Percentiles rank a stretch among this genome's conserved stretches.
Conservation (phyloP, 2,888 invertebrate genomes). For the Drosophila tanythrix region DNA sequence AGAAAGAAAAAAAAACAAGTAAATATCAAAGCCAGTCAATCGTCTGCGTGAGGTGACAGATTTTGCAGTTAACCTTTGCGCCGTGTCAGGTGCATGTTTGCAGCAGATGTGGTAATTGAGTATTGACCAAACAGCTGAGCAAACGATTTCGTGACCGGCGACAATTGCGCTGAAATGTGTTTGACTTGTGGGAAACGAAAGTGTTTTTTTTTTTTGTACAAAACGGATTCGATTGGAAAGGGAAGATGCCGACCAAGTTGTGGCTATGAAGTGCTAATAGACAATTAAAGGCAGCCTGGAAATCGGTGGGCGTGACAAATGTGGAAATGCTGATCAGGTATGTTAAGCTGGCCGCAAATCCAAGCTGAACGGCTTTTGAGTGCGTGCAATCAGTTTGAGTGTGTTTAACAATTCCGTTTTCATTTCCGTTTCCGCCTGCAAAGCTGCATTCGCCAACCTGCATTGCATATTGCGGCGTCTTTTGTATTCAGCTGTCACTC, state of each 20-base stretch:
- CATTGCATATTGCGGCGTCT: constrained; percentile 43
- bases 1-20: background rate
- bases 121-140: constrained; percentile 74
- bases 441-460: constrained; percentile 36
- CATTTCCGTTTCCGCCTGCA: constrained; percentile 29
- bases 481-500: constrained; percentile 49
- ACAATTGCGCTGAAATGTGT: constrained; percentile 54
- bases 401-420: constrained; percentile 63
- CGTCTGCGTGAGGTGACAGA: constrained; percentile 56
- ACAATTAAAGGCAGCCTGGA: constrained; percentile 43
- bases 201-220: constrained; percentile 13
- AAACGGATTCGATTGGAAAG: background rate
- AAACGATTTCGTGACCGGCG: constrained; percentile 65
- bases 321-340: constrained; percentile 25
- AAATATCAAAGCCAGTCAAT: constrained; percentile 34
- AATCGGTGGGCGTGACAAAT: constrained; percentile 10
- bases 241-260: background rate
- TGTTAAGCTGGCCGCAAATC: constrained; percentile 58
- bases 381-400: constrained; percentile 72
- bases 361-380: constrained; percentile 53
- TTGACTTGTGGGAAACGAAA: constrained; percentile 38
- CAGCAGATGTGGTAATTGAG: constrained; percentile 48
- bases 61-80: constrained; percentile 63
- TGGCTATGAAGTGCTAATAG: constrained; percentile 52
- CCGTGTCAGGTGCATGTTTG: constrained; percentile 19